Conservation (phyloP, 2,113 vertebrate species). For the Nesoenas mayeri region DNA sequence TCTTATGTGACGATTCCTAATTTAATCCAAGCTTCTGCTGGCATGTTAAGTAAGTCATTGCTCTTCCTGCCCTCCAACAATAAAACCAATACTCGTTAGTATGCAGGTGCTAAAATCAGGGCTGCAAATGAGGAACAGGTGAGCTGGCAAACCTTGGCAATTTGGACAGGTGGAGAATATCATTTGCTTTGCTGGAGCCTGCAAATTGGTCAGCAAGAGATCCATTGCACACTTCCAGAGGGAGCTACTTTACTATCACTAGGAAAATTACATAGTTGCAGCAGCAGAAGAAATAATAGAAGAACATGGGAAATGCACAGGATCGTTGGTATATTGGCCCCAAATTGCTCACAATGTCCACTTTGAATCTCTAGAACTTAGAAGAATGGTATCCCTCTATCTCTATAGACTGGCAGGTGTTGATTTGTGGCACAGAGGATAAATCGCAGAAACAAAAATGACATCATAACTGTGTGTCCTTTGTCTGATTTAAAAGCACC, state of each 20-base stretch:
- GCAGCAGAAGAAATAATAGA: conserved; percentile 11
- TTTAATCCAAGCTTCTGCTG: background rate
- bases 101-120: background rate
- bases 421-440: conserved; percentile 78
- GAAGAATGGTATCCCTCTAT: conserved; percentile 77
- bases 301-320: conserved; percentile 2
- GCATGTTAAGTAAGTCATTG: background rate
- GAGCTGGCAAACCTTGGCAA: background rate
- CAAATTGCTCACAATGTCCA: conserved; percentile 21
- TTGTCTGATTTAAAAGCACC: conserved; percentile 75
- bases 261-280: background rate
- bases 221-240: background rate
- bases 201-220: background rate
- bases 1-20: background rate
- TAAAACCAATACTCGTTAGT: background rate
- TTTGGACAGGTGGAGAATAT: background rate
- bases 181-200: background rate
- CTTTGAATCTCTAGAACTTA: conserved; percentile 57
- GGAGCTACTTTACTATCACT: background rate
- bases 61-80: background rate
- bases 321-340: background rate
- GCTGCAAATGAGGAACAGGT: background rate
- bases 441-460: conserved; percentile 77
- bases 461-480: conserved; percentile 73
- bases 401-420: conserved; percentile 72